Conservation (phyloP, 2,888 invertebrate genomes). For the Apodemia mormo region DNA sequence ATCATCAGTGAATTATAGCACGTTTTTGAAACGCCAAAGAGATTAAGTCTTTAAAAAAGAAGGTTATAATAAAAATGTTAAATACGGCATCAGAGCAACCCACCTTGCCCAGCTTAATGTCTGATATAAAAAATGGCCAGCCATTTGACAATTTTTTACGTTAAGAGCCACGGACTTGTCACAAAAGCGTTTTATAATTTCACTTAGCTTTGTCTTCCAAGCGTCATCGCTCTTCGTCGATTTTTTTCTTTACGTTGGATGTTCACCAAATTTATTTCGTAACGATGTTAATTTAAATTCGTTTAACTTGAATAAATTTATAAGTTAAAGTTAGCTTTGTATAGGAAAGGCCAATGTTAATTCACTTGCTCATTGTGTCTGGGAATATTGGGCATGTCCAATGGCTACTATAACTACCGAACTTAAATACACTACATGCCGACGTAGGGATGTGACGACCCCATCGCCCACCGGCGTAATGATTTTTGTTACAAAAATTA, state of each 20-base stretch:
- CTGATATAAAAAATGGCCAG: conserved; percentile 7
- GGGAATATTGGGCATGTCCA: too few relatives aligned
- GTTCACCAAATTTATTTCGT: conserved; percentile 1
- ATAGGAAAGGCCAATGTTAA: too few relatives aligned
- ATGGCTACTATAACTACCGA: too few relatives aligned
- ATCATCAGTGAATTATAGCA: too few relatives aligned
- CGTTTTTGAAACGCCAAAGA: not conserved
- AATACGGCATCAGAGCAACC: conserved; percentile 5
- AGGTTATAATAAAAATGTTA: conserved; percentile 6
- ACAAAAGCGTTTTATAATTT: conserved; percentile 14
- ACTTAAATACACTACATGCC: too few relatives aligned
- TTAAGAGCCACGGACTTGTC: conserved; percentile 11
- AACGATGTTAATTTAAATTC: conserved; percentile 3
- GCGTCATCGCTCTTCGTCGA: conserved; percentile 1
- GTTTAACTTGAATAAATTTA: not conserved
- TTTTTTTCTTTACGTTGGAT: conserved; percentile 11
- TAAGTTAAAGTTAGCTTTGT: too few relatives aligned
- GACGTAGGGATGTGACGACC: too few relatives aligned
- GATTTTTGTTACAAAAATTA: too few relatives aligned
- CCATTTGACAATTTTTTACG: conserved; percentile 15
- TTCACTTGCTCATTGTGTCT: too few relatives aligned
- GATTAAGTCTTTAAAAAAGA: not conserved
- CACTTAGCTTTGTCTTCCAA: conserved; percentile 12
- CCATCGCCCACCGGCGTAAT: too few relatives aligned
- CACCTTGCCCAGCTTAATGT: conserved; percentile 13